Conservation (phyloP, 2,888 invertebrate genomes). For the Baronia brevicornis region DNA sequence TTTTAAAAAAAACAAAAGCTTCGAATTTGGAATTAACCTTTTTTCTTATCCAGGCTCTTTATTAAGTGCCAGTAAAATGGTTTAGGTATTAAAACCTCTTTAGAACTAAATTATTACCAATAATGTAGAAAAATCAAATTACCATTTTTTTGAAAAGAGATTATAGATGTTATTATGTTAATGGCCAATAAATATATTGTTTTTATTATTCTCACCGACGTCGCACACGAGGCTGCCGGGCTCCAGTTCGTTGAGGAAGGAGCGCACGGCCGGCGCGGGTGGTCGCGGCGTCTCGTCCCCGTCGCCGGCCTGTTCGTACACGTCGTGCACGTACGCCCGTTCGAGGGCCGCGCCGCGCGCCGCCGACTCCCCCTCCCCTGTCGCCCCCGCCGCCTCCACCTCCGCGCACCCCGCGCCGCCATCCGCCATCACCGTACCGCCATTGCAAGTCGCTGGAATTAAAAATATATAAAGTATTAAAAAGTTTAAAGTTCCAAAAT, state of each 20-base stretch:
- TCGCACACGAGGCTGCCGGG: conserved; percentile 96
- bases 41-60: too few relatives aligned
- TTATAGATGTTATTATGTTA: too few relatives aligned
- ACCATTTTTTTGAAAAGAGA: too few relatives aligned
- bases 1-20: too few relatives aligned
- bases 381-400: conserved; percentile 23
- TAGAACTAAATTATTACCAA: too few relatives aligned
- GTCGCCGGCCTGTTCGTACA: conserved; percentile 93
- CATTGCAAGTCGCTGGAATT: conserved; percentile 57
- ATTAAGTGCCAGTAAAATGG: too few relatives aligned
- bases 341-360: conserved; percentile 58
- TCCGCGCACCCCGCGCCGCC: conserved; percentile 44
- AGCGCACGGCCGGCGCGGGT: conserved; percentile 80
- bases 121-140: too few relatives aligned
- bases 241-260: conserved; percentile 87
- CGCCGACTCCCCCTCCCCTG: conserved; percentile 49
- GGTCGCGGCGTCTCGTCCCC: conserved; percentile 56
- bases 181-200: too few relatives aligned
- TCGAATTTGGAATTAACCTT: too few relatives aligned
- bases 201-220: conserved; percentile 84
- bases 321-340: conserved; percentile 93
- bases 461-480: too few relatives aligned
- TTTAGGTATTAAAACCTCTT: too few relatives aligned
- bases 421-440: conserved; percentile 70
- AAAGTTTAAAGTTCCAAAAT: too few relatives aligned